phyloP scores from a whole-genome alignment of 2,888 invertebrate species.

The Aromia moschata region DNA sequence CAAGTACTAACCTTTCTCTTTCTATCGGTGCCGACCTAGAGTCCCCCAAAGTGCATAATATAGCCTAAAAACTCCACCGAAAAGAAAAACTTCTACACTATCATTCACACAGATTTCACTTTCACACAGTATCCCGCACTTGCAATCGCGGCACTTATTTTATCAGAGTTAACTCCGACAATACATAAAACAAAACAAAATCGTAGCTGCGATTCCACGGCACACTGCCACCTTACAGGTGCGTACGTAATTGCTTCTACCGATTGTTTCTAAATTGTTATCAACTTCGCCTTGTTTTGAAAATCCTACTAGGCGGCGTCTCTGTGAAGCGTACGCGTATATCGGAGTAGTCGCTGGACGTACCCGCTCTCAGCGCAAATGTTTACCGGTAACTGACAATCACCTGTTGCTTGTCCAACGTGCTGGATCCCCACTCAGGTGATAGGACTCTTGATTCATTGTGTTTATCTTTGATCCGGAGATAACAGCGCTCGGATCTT shows the following conservation, averaged over 20 bases:
- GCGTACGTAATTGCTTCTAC: neutral
- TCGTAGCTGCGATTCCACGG: neutral
- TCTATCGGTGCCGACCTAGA: no score
- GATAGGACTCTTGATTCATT: constrained; percentile 26
- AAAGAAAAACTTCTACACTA: neutral
- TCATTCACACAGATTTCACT: neutral
- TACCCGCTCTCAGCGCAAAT: constrained; percentile 32
- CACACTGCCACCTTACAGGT: neutral
- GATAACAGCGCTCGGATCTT: no score
- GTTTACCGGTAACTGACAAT: constrained; percentile 54
- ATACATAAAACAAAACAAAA: neutral
- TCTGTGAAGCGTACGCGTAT: constrained; percentile 11
- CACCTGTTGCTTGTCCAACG: constrained; percentile 51
- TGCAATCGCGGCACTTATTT: neutral
- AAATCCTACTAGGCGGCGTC: no score
- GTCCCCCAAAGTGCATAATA: neutral
- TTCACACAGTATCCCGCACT: neutral
- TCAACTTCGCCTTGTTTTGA: no score
- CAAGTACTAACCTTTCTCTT: constrained; percentile 2
- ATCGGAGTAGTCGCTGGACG: constrained; percentile 12
- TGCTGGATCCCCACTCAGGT: constrained; percentile 41
- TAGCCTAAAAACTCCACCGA: neutral
- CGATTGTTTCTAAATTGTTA: no score
- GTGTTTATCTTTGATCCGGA: constrained; percentile 10
- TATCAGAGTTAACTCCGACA: neutral